phyloP scores from a whole-genome alignment of 2,797 vertebrate genomes.

The Pseudotriccus pelzelni region DNA sequence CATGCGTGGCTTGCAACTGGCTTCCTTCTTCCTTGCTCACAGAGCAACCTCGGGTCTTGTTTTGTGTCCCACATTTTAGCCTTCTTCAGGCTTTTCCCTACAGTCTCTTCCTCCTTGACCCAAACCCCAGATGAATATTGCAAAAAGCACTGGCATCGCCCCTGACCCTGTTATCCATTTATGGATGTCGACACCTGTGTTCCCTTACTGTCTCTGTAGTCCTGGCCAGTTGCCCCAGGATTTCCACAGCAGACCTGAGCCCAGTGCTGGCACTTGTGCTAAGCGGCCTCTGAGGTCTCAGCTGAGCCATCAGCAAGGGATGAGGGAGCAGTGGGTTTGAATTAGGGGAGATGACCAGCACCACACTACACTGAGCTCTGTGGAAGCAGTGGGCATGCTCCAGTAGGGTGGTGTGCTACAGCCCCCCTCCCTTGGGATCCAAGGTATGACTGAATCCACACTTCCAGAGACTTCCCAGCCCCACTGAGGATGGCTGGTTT shows the following conservation, averaged over 20 bases:
- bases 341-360: not conserved
- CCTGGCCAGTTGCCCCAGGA: not conserved
- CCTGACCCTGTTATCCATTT: fast-evolving
- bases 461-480: not conserved
- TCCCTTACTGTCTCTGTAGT: not conserved
- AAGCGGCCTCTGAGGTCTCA: fast-evolving
- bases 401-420: not conserved
- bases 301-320: not conserved
- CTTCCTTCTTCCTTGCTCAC: not conserved
- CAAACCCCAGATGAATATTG: no score
- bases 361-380: fast-evolving
- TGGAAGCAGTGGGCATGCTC: not conserved
- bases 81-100: not conserved
- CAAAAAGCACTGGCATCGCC: fast-evolving
- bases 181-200: not conserved
- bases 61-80: not conserved
- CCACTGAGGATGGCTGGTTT: not conserved
- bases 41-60: not conserved
- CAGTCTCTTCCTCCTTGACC: not conserved
- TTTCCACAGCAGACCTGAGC: not conserved
- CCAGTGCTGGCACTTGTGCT: fast-evolving
- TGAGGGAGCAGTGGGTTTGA: fast-evolving
- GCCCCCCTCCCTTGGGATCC: not conserved
- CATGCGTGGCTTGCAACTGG: not conserved
- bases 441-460: not conserved